Evolutionary conservation across 2,113 vertebrate genomes (phyloP), one percentile per base, ranked within the genome.

Genomic region (Zosterops hypoxanthus): DNA sequence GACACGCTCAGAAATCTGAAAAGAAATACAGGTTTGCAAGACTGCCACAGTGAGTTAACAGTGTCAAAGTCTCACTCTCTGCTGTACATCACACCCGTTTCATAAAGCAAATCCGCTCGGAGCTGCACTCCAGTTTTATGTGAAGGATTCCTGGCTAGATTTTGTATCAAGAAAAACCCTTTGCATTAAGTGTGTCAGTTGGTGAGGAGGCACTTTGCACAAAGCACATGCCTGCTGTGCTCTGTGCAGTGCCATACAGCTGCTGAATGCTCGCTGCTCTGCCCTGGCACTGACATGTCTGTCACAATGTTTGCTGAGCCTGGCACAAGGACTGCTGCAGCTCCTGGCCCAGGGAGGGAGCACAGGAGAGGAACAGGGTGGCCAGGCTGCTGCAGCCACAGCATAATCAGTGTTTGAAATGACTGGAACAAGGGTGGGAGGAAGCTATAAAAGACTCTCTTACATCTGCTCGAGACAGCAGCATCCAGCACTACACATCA

Each of bases 41-140:
- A 26, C 33, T 46, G 80, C 42, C 55, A 83, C 14, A 16, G 20
- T 20, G 72, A 80, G 9, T 49, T 55, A 77, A 61, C 1, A 71
- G 46, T 7, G 34, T 24, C 15, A 14, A 69, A 52, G 25, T n/a
- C 41, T 44, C 36, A 6, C 39, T 56, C 36, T 72, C 68, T 86
- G 53, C 39, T 52, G 29, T 13, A 39, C 24, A 34, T 85, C 22
- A 9, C 11, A 21, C 3, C 14, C 0, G 0, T 42, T 78, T 65
- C 47, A n/a, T 64, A 46, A 76, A 71, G 50, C 26, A 65, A 22
- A 44, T 83, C 47, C 9, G 3, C 64, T 81, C 34, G 29, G 34
- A 77, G 76, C 72, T 83, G 53, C 16, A 28, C 53, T 39, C 12
- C 8, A 17, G 42, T 47, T 92, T 79, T 42, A 64, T 64, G 20